A percentile compares a stretch with the other conserved stretches of the same genome.
phyloP scores from a whole-genome alignment of 2,113 vertebrate species.

The Gallinago media region DNA sequence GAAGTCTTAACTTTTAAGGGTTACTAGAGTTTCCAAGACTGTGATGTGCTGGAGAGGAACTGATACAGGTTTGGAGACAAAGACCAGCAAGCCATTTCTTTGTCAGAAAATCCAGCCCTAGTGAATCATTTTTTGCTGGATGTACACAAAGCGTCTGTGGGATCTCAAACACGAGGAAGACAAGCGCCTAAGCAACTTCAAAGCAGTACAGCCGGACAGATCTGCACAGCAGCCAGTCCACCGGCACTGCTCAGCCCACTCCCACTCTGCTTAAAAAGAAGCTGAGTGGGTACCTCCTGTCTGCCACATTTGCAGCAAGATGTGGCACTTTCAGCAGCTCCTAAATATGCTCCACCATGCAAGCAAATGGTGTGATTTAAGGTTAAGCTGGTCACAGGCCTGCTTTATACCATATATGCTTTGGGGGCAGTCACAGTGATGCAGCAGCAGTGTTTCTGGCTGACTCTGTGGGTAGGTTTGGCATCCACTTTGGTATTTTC shows the following conservation, averaged over 20 bases:
- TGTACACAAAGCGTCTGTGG: fast-evolving
- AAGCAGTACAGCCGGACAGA: background rate
- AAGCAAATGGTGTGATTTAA: background rate
- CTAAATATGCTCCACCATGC: fast-evolving
- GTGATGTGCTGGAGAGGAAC: background rate
- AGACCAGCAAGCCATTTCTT: background rate
- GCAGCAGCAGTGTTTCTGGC: background rate
- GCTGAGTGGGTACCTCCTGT: background rate
- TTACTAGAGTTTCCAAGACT: background rate
- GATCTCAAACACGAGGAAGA: background rate
- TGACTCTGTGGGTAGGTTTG: background rate
- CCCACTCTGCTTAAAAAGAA: background rate
- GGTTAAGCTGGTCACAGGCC: background rate
- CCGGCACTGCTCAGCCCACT: background rate
- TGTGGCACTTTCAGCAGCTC: background rate
- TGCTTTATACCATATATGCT: background rate
- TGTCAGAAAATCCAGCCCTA: background rate
- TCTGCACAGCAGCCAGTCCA: background rate
- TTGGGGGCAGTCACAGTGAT: background rate
- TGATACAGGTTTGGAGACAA: background rate
- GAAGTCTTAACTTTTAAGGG: background rate
- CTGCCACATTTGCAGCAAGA: background rate
- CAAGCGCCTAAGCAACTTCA: background rate
- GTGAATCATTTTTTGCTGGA: background rate
- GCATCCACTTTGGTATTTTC: background rate